Percentiles rank a stretch among this genome's conserved stretches.
Conservation (phyloP, 2,888 invertebrate genomes). For the Cerceris rybyensis region DNA sequence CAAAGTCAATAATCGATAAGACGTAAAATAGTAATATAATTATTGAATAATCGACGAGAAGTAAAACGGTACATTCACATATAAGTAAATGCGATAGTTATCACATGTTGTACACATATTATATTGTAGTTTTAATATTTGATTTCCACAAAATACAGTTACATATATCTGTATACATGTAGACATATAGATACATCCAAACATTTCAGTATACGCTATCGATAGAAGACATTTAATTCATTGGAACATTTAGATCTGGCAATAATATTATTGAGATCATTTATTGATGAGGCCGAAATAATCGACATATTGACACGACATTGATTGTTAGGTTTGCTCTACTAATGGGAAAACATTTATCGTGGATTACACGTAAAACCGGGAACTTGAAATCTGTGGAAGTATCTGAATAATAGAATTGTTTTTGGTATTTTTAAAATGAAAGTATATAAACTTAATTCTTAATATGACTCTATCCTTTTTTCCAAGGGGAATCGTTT, state of each 20-base stretch:
- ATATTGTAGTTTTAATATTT: not conserved
- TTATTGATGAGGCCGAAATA: not conserved
- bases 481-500: not conserved
- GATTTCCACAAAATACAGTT: slow-evolving; percentile 10
- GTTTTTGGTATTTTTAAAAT: too few species aligned
- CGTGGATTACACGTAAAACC: not conserved
- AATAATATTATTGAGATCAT: slow-evolving; percentile 3
- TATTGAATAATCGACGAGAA: too few species aligned
- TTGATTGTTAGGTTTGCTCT: not conserved
- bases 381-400: not conserved
- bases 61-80: not conserved
- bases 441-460: too few species aligned
- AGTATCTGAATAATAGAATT: too few species aligned
- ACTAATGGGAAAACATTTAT: not conserved
- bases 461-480: too few species aligned
- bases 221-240: slow-evolving; percentile 7
- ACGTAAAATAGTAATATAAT: too few species aligned
- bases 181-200: not conserved
- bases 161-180: not conserved
- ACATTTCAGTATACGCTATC: not conserved
- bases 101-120: slow-evolving; percentile 8
- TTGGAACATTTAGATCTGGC: slow-evolving; percentile 9
- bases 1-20: slow-evolving; percentile 33
- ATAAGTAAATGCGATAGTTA: slow-evolving; percentile 13
- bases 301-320: slow-evolving; percentile 5